A percentile compares a stretch with the other conserved stretches of the same genome.
phyloP scores from a whole-genome alignment of 1,140 invertebrate species.

The Drosophila nebulosa region DNA sequence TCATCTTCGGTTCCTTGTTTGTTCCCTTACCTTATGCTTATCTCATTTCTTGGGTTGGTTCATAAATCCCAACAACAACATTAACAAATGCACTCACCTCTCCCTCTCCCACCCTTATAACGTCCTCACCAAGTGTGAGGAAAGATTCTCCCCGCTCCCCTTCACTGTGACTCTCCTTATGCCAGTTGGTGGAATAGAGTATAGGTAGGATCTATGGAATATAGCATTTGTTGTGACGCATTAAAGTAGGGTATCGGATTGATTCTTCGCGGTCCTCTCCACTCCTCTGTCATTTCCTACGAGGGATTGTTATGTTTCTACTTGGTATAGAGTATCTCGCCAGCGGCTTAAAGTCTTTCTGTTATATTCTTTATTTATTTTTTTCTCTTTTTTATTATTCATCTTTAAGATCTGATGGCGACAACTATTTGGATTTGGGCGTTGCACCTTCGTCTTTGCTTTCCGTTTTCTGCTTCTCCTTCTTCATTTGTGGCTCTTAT shows the following conservation, averaged over 20 bases:
- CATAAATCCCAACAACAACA: slow-evolving; percentile 48
- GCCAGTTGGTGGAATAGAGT: background rate
- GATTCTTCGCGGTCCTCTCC: too few species aligned
- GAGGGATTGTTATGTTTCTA: background rate
- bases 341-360: background rate
- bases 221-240: background rate
- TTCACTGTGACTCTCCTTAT: background rate
- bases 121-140: background rate
- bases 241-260: background rate
- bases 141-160: background rate
- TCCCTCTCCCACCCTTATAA: background rate
- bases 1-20: slow-evolving; percentile 38
- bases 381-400: background rate
- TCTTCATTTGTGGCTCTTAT: slow-evolving; percentile 6
- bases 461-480: background rate
- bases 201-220: background rate
- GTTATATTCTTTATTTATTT: too few species aligned
- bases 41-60: slow-evolving; percentile 39
- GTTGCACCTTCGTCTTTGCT: background rate
- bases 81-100: background rate
- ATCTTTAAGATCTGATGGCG: background rate
- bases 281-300: background rate
- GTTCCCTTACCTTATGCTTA: slow-evolving; percentile 44
- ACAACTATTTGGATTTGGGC: background rate
- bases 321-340: background rate